These are phyloP conservation scores for Amazona vittata DNA, from an alignment of 2,113 vertebrate genomes.

Conservation along the genomic window DNA sequence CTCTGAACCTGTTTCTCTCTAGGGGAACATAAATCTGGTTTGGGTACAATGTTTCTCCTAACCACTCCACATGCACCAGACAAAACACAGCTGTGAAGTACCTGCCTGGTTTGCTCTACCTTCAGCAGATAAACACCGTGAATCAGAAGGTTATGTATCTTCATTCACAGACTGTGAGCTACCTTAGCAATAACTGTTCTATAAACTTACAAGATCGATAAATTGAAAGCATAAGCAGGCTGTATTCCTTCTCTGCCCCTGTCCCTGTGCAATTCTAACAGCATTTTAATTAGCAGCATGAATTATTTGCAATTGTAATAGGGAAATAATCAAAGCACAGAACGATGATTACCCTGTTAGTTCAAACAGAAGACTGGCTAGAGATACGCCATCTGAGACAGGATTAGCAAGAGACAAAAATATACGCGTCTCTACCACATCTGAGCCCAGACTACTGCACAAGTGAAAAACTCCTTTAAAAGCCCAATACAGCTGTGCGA, in stretches of 20 bases:
- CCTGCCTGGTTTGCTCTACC: background rate
- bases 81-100: background rate
- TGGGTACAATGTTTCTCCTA: background rate
- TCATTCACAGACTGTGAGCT: background rate
- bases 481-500: background rate
- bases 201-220: background rate
- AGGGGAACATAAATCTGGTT: background rate
- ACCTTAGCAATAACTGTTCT: background rate
- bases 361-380: background rate
- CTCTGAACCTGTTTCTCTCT: background rate
- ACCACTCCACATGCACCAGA: background rate
- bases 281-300: background rate
- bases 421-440: background rate
- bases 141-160: background rate
- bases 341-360: background rate
- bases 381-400: background rate
- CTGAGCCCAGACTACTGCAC: background rate
- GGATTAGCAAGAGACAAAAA: background rate
- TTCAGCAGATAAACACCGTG: background rate
- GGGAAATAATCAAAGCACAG: background rate
- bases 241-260: background rate
- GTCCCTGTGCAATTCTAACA: background rate
- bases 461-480: background rate
- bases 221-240: background rate
- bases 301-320: slow-evolving; percentile 15